Percentiles rank a stretch among this genome's conserved stretches.
These are phyloP conservation scores for Molossus molossus DNA, from an alignment of 2,797 vertebrate genomes.

Conservation along the genomic window DNA sequence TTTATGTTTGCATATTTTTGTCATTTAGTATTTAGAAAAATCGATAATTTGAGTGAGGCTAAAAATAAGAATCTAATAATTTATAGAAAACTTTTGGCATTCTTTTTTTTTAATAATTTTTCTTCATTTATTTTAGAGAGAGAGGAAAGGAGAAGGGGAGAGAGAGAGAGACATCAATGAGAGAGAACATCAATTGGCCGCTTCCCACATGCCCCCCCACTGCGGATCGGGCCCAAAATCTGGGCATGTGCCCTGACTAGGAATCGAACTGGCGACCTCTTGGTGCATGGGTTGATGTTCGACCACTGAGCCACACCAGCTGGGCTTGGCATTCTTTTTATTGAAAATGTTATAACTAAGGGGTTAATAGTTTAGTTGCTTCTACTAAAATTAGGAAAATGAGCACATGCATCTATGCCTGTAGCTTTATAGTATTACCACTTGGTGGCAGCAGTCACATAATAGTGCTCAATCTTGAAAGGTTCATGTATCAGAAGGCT, in stretches of 20 bases:
- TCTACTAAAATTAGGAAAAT: slow-evolving; percentile 51
- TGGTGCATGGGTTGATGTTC: too few species aligned
- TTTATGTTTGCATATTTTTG: slow-evolving; percentile 1
- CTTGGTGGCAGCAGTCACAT: slow-evolving; percentile 88
- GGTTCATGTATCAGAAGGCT: slow-evolving; percentile 31
- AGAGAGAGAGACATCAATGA: too few species aligned
- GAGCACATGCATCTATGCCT: slow-evolving; percentile 14
- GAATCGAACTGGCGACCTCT: too few species aligned
- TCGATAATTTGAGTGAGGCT: neutral
- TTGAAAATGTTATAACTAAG: neutral
- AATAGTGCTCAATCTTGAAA: slow-evolving; percentile 71
- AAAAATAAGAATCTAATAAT: slow-evolving; percentile 37
- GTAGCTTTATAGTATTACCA: slow-evolving; percentile 83
- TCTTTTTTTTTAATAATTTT: neutral
- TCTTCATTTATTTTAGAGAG: too few species aligned
- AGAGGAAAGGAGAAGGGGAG: too few species aligned
- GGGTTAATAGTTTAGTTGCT: slow-evolving; percentile 31
- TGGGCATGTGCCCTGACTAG: too few species aligned
- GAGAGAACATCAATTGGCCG: too few species aligned
- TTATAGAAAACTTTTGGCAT: slow-evolving; percentile 39
- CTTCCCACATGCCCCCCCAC: too few species aligned
- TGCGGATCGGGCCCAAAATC: too few species aligned
- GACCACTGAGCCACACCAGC: too few species aligned
- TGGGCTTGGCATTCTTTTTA: neutral
- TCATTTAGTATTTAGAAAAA: slow-evolving; percentile 64